These are phyloP conservation scores for Myopa testacea DNA, from an alignment of 2,888 invertebrate genomes.

Conservation along the genomic window DNA sequence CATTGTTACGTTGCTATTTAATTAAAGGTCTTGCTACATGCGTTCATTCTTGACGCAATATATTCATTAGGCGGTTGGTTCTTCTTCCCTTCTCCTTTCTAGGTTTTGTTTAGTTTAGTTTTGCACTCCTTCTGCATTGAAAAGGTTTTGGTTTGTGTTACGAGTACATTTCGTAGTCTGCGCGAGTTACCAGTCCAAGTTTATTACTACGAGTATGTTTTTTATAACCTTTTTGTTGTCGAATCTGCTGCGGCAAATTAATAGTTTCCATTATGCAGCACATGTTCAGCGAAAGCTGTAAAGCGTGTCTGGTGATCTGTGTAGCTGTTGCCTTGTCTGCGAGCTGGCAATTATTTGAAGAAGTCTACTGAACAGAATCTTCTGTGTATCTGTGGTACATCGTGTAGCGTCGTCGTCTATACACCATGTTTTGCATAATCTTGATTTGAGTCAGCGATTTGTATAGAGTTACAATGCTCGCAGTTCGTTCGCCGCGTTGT, in stretches of 20 bases:
- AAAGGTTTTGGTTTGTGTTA: not conserved
- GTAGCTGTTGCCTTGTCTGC: not conserved
- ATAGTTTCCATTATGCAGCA: slow-evolving; percentile 5
- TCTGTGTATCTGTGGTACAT: not conserved
- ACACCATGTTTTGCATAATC: slow-evolving; percentile 4
- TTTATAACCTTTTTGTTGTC: not conserved
- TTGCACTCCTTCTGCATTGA: too few species aligned
- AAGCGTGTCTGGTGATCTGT: not conserved
- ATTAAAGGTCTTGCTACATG: slow-evolving; percentile 40
- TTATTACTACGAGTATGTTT: not conserved
- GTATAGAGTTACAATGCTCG: not conserved
- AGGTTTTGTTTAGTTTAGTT: too few species aligned
- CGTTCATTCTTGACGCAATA: slow-evolving; percentile 16
- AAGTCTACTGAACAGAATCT: not conserved
- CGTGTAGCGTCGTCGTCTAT: not conserved
- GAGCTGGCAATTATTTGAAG: slow-evolving; percentile 15
- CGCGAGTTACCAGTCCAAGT: not conserved
- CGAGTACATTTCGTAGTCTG: not conserved
- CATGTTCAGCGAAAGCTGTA: not conserved
- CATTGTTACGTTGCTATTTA: slow-evolving; percentile 30
- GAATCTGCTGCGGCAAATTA: not conserved
- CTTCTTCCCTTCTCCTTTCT: not conserved
- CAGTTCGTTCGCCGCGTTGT: not conserved
- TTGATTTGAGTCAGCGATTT: slow-evolving; percentile 10
- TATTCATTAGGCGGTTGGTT: not conserved